Conservation (phyloP, 2,113 vertebrate species). For the Lagopus muta region DNA sequence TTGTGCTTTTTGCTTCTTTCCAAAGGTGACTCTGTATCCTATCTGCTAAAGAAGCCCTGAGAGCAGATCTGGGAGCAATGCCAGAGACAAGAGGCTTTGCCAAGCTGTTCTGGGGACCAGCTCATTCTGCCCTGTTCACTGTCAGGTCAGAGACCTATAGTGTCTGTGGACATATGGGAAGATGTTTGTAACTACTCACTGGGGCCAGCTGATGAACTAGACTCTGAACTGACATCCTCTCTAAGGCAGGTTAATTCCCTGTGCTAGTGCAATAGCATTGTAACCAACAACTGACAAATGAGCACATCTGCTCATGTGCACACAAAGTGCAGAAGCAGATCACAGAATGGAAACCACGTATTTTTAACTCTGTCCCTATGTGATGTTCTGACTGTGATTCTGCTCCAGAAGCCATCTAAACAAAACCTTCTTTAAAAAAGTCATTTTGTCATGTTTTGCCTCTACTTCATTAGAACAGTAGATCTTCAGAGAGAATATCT, state of each 20-base stretch:
- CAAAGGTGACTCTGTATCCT: not conserved
- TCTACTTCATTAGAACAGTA: not conserved
- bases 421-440: not conserved
- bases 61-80: not conserved
- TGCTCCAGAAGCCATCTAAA: not conserved
- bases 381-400: not conserved
- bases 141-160: not conserved
- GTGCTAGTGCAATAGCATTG: not conserved
- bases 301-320: not conserved
- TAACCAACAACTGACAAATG: not conserved
- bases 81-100: not conserved
- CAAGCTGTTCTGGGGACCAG: not conserved
- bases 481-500: not conserved
- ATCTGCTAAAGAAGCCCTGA: not conserved
- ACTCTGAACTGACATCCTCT: not conserved
- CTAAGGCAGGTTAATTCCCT: not conserved
- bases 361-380: not conserved
- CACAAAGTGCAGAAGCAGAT: not conserved
- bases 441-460: not conserved
- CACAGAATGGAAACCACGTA: not conserved
- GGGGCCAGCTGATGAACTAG: not conserved
- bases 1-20: not conserved
- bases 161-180: not conserved
- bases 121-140: not conserved
- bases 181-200: not conserved